A percentile compares a stretch with the other conserved stretches of the same genome.
Conservation (phyloP, 1,140 invertebrate genomes). For the Centruroides vittatus region DNA sequence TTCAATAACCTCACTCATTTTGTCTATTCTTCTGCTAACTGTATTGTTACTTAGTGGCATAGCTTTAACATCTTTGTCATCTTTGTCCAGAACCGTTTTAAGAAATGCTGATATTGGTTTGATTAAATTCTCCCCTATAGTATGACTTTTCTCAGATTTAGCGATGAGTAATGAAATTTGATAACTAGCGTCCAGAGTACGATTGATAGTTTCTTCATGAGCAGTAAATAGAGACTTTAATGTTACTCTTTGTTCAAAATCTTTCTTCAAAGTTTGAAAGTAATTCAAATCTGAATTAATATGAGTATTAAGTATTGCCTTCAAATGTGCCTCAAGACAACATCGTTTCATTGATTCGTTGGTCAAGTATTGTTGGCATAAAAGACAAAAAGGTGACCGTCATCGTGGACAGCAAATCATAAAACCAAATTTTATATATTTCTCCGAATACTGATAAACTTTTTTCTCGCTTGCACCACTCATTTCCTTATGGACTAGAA, state of each 20-base stretch:
- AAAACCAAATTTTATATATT: conserved; percentile 9
- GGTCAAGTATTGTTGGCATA: not conserved
- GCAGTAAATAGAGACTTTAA: conserved; percentile 4
- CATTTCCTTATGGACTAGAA: too few relatives aligned
- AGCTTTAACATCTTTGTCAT: too few relatives aligned
- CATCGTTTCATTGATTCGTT: conserved; percentile 9
- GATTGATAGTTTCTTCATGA: not conserved
- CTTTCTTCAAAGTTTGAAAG: not conserved
- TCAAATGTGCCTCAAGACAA: conserved; percentile 7
- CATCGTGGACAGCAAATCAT: conserved; percentile 6
- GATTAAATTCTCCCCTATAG: too few relatives aligned
- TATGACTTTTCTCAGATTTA: too few relatives aligned
- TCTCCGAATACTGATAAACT: conserved; percentile 1
- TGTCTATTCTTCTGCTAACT: too few relatives aligned
- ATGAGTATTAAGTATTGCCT: conserved; percentile 5
- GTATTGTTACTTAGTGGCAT: too few relatives aligned
- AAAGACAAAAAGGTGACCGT: not conserved
- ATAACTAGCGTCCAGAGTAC: conserved; percentile 9
- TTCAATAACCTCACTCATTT: too few relatives aligned
- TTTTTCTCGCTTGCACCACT: not conserved
- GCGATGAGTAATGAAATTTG: conserved; percentile 1
- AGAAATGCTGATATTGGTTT: too few relatives aligned
- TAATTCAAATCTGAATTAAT: conserved; percentile 7
- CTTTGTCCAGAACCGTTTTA: too few relatives aligned
- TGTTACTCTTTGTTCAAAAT: conserved; percentile 1